Base-by-base conservation (phyloP, 2,888 invertebrate species). In the Philereme vetulata region DNA sequence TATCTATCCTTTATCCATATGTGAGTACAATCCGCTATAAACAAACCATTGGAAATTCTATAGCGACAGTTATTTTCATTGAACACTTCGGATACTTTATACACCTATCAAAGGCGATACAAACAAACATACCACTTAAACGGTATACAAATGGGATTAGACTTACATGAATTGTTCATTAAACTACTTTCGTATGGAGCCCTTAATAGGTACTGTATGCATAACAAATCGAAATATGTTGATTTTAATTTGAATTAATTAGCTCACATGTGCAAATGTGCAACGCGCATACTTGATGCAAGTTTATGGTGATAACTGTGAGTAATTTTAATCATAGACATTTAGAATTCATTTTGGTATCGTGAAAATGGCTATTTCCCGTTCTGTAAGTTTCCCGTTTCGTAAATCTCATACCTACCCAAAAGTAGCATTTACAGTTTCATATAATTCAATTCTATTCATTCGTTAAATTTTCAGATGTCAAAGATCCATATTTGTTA, bases 91-190 rank as follows among this genome's bases (percentile, higher is more conserved):
- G 50, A 62, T 57, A 62, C 53, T 61, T 52, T 50, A 56, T 8
- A 56, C 52, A 61, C 54, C 60, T 64, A 66, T 65, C 64, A 68
- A 67, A 62, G 60, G 52, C 61, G 46, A 56, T 72, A 71, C 70
- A 71, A 67, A 71, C 69, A 71, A 67, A 64, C 65, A 72, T 68
- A 71, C 68, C 68, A 72, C 63, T 75, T 72, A 76, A 76, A 72
- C 73, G 71, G 72, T 71, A 64, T 72, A 76, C 77, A 78, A 78
- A 79, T 77, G 71, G 76, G 74, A 81, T 78, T 76, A 81, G 72
- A 72, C 75, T 70, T 71, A 82, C 83, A 82, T 72, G 82, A 78
- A 82, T 82, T 82, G 82, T 82, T 84, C 83, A 83, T 84, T 84
- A 82, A 75, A 77, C 75, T 71, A 72, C 73, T 72, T 68, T 72